phyloP scores from a whole-genome alignment of 1,140 invertebrate species.

The Drosophila pruinosa region DNA sequence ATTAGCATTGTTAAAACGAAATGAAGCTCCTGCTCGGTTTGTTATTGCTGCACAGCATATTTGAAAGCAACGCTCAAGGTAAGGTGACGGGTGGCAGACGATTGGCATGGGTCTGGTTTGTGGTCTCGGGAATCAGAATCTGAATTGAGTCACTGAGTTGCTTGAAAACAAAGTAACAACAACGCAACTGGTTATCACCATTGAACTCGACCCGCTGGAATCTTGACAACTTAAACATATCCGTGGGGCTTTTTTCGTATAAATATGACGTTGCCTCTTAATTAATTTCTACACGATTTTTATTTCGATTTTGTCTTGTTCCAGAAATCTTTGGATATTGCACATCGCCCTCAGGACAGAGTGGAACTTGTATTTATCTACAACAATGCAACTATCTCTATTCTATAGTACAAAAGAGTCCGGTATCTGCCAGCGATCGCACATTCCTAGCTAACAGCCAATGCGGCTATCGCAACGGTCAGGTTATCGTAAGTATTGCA shows the following conservation, averaged over 20 bases:
- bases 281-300: slow-evolving; percentile 3
- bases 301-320: neutral
- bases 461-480: slow-evolving; percentile 53
- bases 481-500: slow-evolving; percentile 54
- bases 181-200: slow-evolving; percentile 54
- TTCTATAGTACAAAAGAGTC: slow-evolving; percentile 26
- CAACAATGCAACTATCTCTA: slow-evolving; percentile 49
- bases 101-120: neutral
- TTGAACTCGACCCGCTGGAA: slow-evolving; percentile 63
- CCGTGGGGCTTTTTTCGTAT: slow-evolving; percentile 25
- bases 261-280: neutral
- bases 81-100: slow-evolving; percentile 10
- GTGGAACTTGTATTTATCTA: slow-evolving; percentile 57
- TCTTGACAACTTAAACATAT: slow-evolving; percentile 3
- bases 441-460: slow-evolving; percentile 43
- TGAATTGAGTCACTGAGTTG: slow-evolving; percentile 13
- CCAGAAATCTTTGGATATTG: slow-evolving; percentile 62
- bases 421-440: slow-evolving; percentile 28
- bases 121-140: neutral
- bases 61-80: slow-evolving; percentile 43
- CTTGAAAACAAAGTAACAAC: slow-evolving; percentile 2
- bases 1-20: slow-evolving; percentile 1
- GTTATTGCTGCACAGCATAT: slow-evolving; percentile 14
- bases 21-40: slow-evolving; percentile 33
- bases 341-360: slow-evolving; percentile 43